Percentiles rank a stretch among this genome's conserved stretches.
phyloP scores from a whole-genome alignment of 35 echinoderm and acorn worm species.

The Heliocidaris tuberculata region DNA sequence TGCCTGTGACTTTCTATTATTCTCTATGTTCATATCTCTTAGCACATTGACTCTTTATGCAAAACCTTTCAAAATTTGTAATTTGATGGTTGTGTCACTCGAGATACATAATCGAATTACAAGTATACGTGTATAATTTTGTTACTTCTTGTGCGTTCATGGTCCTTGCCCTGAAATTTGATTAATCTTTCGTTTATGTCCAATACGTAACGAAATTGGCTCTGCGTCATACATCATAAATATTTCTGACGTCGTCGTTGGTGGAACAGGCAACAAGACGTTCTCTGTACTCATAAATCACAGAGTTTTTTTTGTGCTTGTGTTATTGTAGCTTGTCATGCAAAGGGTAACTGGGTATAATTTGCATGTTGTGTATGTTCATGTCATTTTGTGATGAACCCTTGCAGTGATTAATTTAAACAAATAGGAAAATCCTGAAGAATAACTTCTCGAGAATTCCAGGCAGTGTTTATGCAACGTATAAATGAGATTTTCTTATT shows the following conservation, averaged over 20 bases:
- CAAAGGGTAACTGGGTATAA: neutral
- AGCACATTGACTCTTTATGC: neutral
- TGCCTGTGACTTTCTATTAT: neutral
- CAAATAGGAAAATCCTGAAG: neutral
- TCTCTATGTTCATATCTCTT: neutral
- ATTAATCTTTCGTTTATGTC: constrained; percentile 18
- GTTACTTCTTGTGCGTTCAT: neutral
- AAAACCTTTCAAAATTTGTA: neutral
- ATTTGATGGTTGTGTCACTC: neutral
- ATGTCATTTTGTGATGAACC: neutral
- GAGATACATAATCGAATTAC: neutral
- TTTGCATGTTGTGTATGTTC: neutral
- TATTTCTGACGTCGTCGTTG: neutral
- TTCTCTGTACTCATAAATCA: neutral
- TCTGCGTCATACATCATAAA: constrained; percentile 17
- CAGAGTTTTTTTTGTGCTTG: neutral
- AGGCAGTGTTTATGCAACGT: too few relatives aligned
- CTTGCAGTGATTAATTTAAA: neutral
- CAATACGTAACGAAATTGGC: constrained; percentile 5
- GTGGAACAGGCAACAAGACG: neutral
- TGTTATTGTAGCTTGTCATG: constrained; percentile 34
- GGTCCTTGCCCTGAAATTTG: neutral
- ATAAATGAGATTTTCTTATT: too few relatives aligned
- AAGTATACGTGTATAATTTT: neutral
- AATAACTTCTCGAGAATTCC: neutral